Evolutionary conservation across 2,888 invertebrate genomes (phyloP), one percentile per base, ranked within the genome.

Genomic region (Drosophila sordidapex): DNA sequence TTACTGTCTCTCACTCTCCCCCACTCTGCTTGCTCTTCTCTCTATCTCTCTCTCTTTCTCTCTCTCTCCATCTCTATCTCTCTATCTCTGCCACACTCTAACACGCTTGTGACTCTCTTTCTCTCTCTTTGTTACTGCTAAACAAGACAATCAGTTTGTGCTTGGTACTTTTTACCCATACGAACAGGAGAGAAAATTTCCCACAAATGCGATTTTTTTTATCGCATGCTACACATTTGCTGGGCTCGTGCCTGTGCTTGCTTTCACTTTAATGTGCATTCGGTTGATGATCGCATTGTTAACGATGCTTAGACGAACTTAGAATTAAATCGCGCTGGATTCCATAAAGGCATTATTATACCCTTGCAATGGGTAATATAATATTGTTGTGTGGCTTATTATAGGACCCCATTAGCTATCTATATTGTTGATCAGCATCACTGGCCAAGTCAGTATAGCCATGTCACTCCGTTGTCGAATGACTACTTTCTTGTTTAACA

Each of bases 101-200:
- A 38, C 15, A 27, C 11, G 43, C 11, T 51, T 21, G 13, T 11
- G 25, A 21, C 31, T 15, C 33, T 29, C 18, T 46, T 18, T 21
- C 15, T 5, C 35, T 29, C 13, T n/a, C 13, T 27, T 31, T 31
- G 51, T 21, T 27, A 36, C 31, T 25, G 8, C 25, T 46, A 25
- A 46, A 46, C 7, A 21, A 46, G 46, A 46, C 46, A 81, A 70
- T 65, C 57, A 46, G 69, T 58, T 53, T 71, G 65, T 70, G 74
- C 56, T 54, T 68, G 65, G 86, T 65, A 70, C 58, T 74, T 86
- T 78, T 51, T 8, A 27, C 43, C 36, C 33, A 36, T 53, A 66
- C 49, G 36, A 49, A 21, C 36, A 25, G 2, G n/a, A 59, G 76
- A 78, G 74, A 58, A 54, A 73, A 78, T 74, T 64, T 74, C 77